Base-by-base conservation (phyloP, 2,888 invertebrate species). In the Thysanoteuthis rhombus region DNA sequence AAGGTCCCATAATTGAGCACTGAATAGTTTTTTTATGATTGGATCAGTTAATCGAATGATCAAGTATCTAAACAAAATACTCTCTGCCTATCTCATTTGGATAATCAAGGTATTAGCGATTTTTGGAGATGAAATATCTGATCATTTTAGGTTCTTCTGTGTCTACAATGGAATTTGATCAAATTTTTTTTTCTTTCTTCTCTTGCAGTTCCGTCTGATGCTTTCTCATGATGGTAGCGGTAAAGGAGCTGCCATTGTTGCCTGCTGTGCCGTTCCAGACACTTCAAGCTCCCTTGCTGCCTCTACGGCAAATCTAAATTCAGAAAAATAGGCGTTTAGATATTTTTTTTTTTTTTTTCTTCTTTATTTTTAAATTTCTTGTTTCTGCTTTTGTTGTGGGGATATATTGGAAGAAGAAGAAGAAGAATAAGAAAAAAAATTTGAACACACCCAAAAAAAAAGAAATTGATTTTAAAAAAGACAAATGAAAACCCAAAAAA, bases 201-300 rank as follows among this genome's bases (percentile, higher is more conserved):
- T 93, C n/a, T 95, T 96, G 92, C 95, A 97, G 97, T 97, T 97
- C 95, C 95, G 96, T 93, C 95, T 97, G 93, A 95, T 95, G 94
- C 94, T 97, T 93, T 97, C 97, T 16, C 96, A 96, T 94, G 97
- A 97, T 94, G 97, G 97, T 32, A 97, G 97, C 95, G 97, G 97
- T 10, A 97, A 97, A 94, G 97, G 97, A 45, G 97, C 97, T 10
- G 97, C 97, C n/a, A 95, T 97, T 36, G 96, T 97, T 42, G 97
- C 97, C 16, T 97, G 97, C 8, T 97, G 97, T 10, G 96, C 97
- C 28, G 94, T 95, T 94, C 93, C 96, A 94, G 90, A 94, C 58
- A 52, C n/a, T 58, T 42, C 93, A 92, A 93, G 90, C 90, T 39
- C 89, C 28, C 42, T 91, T 90, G 89, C 93, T 52, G 93, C 93